Evolutionary conservation across 2,113 vertebrate genomes (phyloP), one percentile per base, ranked within the genome.

Genomic region (Potamarius usumacintae): DNA sequence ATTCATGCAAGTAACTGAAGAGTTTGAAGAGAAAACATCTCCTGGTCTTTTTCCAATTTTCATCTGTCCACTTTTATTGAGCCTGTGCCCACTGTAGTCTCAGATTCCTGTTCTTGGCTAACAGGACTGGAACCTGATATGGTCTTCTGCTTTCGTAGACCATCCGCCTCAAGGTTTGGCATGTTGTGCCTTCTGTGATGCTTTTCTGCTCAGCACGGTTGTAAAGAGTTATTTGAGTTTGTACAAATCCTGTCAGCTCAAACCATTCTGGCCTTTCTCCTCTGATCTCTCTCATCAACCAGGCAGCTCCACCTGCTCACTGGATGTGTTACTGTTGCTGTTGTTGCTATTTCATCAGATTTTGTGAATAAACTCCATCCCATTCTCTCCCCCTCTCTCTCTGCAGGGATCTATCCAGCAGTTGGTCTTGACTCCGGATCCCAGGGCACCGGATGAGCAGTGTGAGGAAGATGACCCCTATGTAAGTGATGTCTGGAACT

Each of bases 391-490:
- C 52, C 63, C 58, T 55, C 42, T 82, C 30, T 63, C 8, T 67
- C 76, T 87, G 2, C 91, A 99, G 98, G 98, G 98, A 42, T 97
- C 97, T 6, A 96, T 99, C 90, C 97, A 99, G 92, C 97, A 98
- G 90, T 94, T 99, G 92, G 93, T 94, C 71, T 74, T 99, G 89
- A 96, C 96, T 87, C 90, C 96, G 0, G 96, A 98, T 92, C 95
- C 96, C 90, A 94, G 92, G 63, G 94, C 94, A 83, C 93, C 95
- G 0, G 97, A 97, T 89, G 97, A 97, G 88, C 95, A 97, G 82
- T 99, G 98, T 86, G 97, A 99, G 91, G 96, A 98, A 27, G 97
- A 97, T 71, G 97, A 98, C 65, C 95, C 96, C 18, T 97, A 97
- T 80, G 98, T 99, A 90, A 98, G 97, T 94, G 87, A 10, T 78